Percentiles rank a stretch among this genome's conserved stretches.
These are phyloP conservation scores for Caenorhabditis elegans DNA, from an alignment of 1,140 invertebrate species.

Conservation along the genomic window DNA sequence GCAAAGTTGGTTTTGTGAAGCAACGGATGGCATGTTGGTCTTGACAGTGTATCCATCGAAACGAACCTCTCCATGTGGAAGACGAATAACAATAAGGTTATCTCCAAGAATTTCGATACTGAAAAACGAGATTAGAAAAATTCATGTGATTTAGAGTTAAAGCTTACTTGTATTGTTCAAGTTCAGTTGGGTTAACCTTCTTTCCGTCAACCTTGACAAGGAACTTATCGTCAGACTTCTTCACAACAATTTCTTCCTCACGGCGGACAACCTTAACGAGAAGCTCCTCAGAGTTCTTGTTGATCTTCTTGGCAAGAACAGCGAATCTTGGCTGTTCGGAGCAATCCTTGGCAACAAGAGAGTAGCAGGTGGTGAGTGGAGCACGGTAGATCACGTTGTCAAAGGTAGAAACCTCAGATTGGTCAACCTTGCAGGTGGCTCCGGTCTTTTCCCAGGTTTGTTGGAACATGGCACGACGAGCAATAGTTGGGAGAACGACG, in stretches of 20 bases:
- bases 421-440: slow-evolving; percentile 10
- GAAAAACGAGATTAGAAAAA: not conserved
- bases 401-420: slow-evolving; percentile 24
- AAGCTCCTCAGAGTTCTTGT: slow-evolving; percentile 26
- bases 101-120: slow-evolving; percentile 41
- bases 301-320: slow-evolving; percentile 46
- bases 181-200: not conserved
- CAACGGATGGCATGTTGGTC: slow-evolving; percentile 37
- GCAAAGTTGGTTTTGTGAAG: slow-evolving; percentile 37
- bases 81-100: slow-evolving; percentile 40
- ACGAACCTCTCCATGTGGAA: slow-evolving; percentile 42
- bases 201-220: slow-evolving; percentile 8
- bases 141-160: not conserved
- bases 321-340: slow-evolving; percentile 56
- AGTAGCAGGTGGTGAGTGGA: slow-evolving; percentile 51
- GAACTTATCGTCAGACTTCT: not conserved
- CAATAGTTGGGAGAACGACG: not conserved
- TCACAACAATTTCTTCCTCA: slow-evolving; percentile 31
- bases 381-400: slow-evolving; percentile 39
- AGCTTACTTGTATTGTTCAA: slow-evolving; percentile 41
- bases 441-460: not conserved
- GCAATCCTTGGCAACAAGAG: slow-evolving; percentile 60
- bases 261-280: slow-evolving; percentile 48
- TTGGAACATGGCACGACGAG: not conserved
- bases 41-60: slow-evolving; percentile 54